Evolutionary conservation across 2,888 invertebrate genomes (phyloP), one percentile per base, ranked within the genome.

Genomic region (Watsonalla cultraria): DNA sequence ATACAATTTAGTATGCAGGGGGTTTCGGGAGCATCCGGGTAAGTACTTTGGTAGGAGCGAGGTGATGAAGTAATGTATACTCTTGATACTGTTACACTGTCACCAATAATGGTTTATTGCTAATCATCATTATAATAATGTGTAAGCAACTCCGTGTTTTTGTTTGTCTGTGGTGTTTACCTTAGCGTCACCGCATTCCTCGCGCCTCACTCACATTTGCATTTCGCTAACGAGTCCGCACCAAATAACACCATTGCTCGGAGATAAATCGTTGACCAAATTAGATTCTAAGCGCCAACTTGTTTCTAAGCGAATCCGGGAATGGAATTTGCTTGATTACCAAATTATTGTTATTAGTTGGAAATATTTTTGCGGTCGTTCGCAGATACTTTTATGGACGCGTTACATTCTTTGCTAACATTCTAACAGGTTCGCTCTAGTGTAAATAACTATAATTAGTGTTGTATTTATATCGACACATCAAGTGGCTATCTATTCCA

Each of bases 141-240:
- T 60, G 52, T 57, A 51, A 54, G 55, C 56, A 56, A 58, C 53
- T 56, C 50, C 51, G 55, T 76, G 71, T 74, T 77, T 77, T 72
- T 78, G 76, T 80, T 79, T 80, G 70, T 64, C 62, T 60, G 58
- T 56, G 61, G 65, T 72, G 75, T 75, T 76, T 72, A 72, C 66
- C 35, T 52, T 48, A 59, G 61, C 75, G 74, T 76, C 78, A 74
- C 70, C 73, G 66, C 76, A 82, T 82, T 80, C 81, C 82, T 52
- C 54, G 58, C 65, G 58, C 62, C 70, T 55, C 53, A 58, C 56
- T 54, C 61, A 59, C 72, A 82, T 84, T 85, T 80, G 80, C 83
- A 84, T 84, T 82, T 83, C 70, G 74, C 76, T 71, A 76, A 78
- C 75, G 71, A 72, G 76, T 71, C 49, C 37, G 11, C 49, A 74